A percentile compares a stretch with the other conserved stretches of the same genome.
phyloP scores from a whole-genome alignment of 2,113 vertebrate species.

The Morone chrysops region DNA sequence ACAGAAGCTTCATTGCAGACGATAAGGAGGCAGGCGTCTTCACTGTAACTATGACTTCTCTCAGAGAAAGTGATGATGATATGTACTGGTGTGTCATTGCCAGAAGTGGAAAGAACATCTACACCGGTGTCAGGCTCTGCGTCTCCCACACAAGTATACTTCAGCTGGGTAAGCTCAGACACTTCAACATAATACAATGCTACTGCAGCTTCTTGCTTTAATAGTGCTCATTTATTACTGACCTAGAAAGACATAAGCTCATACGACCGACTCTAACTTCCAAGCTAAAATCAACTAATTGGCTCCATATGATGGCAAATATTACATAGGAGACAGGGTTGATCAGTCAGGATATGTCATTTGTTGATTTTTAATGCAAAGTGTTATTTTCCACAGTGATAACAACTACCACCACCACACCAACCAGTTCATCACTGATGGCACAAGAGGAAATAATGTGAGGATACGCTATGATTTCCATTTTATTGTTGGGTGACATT shows the following conservation, averaged over 20 bases:
- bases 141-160: slow-evolving; percentile 59
- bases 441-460: slow-evolving; percentile 31
- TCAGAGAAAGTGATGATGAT: slow-evolving; percentile 46
- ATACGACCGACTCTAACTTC: neutral
- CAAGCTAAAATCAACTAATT: neutral
- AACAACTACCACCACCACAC: slow-evolving; percentile 7
- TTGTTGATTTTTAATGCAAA: neutral
- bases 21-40: slow-evolving; percentile 58
- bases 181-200: neutral
- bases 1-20: slow-evolving; percentile 57
- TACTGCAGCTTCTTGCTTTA: neutral
- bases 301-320: neutral
- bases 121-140: slow-evolving; percentile 33
- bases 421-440: neutral
- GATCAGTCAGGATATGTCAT: neutral
- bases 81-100: slow-evolving; percentile 77
- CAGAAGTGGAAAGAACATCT: slow-evolving; percentile 13
- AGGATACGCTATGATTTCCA: neutral
- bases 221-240: neutral
- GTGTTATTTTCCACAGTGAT: slow-evolving; percentile 25
- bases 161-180: neutral
- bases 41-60: slow-evolving; percentile 63
- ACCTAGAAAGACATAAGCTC: neutral
- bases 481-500: neutral
- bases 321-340: neutral